Evolutionary conservation across 2,888 invertebrate genomes (phyloP).

Genomic region (Mythimna albipuncta): DNA sequence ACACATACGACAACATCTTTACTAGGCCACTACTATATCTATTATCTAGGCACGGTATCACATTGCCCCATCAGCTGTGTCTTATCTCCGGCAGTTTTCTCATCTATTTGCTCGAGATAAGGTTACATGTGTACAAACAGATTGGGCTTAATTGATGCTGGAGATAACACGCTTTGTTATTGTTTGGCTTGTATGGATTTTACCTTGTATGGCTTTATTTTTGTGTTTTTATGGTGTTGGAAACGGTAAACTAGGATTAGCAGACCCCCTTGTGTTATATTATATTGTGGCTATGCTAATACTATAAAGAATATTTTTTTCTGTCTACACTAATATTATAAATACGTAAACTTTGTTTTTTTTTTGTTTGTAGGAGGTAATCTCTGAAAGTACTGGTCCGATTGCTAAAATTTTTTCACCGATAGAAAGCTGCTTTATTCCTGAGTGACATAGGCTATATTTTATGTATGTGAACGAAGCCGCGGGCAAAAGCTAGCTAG

Average conservation of each 20-base stretch:
- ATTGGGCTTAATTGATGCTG: conserved; percentile 54
- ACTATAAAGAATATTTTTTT: too few species aligned
- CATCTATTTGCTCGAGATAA: conserved; percentile 50
- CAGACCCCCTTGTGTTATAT: background rate
- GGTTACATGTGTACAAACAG: conserved; percentile 31
- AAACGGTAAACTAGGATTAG: background rate
- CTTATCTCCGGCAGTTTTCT: conserved; percentile 55
- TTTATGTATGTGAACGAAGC: too few species aligned
- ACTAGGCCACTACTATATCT: conserved; percentile 37
- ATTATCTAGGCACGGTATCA: conserved; percentile 34
- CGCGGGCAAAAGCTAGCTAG: too few species aligned
- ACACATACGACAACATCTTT: background rate
- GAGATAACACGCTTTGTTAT: conserved; percentile 43
- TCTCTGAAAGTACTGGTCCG: too few species aligned
- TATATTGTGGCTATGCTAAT: background rate
- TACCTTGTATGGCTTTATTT: background rate
- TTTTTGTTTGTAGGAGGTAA: too few species aligned
- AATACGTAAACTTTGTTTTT: too few species aligned
- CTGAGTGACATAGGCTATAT: too few species aligned
- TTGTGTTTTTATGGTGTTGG: background rate
- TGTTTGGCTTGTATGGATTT: conserved; percentile 35
- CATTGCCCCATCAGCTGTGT: conserved; percentile 51
- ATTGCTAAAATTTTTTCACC: too few species aligned
- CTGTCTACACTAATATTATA: too few species aligned
- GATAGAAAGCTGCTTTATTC: too few species aligned